Evolutionary conservation across 2,797 vertebrate species (phyloP), one percentile per base, ranked within the genome.

Genomic region (Rachycentron canadum): DNA sequence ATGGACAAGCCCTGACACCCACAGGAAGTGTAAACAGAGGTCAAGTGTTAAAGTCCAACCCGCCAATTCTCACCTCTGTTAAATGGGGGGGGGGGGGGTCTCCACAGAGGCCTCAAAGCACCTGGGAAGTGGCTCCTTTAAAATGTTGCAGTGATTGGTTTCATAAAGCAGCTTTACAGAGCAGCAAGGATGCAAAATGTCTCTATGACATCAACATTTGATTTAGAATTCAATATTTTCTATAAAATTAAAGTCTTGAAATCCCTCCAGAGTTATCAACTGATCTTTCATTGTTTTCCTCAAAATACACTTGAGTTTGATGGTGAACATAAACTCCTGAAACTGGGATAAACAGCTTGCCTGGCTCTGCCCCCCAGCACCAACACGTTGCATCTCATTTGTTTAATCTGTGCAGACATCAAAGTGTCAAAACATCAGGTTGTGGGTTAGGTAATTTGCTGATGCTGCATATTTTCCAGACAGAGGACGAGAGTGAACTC

Each of bases 21-120:
- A 94, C 94, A 95, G 94, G 95, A 96, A 95, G 94, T 93, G 94
- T 94, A 94, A 95, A 96, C 94, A 96, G 73, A 88, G 92, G 91
- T 94, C 89, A 91, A 91, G 95, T 95, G 95, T 94, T 91, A 94
- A 95, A 94, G 94, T 95, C 92, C 95, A 94, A 90, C 94, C 94
- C 92, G 69, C 94, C 91, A 94, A 94, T 94, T 95, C 93, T 95
- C 95, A 95, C 94, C 92, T 94, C 93, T 91, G 94, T 95, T 95
- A 95, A 94, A 95, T 75, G 36, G 74, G 73, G 80, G 34, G 60
- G 62, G 56, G 81, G 90, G 80, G 79, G 23, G 76, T 73, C 73
- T 86, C 78, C 74, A 72, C 82, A 70, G 82, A 82, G 81, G 49
- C 64, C 84, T 83, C 71, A 52, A 26, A 87, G 90, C 91, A 93